Conservation (phyloP, 2,113 vertebrate species). For the Anguilla japonica region DNA sequence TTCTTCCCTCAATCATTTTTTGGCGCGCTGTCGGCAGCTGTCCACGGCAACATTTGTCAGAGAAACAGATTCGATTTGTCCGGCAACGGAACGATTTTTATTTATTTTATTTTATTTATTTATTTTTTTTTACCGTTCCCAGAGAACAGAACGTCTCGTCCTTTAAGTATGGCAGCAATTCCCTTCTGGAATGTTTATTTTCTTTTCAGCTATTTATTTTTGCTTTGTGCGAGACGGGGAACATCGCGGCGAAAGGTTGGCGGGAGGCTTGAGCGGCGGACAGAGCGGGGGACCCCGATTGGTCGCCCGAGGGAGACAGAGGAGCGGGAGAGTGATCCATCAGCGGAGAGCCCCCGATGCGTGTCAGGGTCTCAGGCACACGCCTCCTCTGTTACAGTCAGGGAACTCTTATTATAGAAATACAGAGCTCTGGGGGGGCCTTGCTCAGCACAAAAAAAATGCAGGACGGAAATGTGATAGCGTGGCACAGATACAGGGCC, state of each 20-base stretch:
- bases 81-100: too few species aligned
- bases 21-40: too few species aligned
- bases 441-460: constrained; percentile 19
- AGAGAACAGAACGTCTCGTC: background rate
- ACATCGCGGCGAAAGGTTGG: background rate
- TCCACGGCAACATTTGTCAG: too few species aligned
- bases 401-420: constrained; percentile 4
- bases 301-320: background rate
- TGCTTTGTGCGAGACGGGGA: background rate
- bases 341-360: background rate
- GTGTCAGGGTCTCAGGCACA: background rate
- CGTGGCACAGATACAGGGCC: background rate
- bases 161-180: background rate
- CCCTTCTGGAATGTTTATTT: background rate
- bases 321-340: background rate
- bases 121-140: too few species aligned
- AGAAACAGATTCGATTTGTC: too few species aligned
- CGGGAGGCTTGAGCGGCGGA: background rate
- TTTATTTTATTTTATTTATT: too few species aligned
- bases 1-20: too few species aligned
- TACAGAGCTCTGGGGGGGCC: constrained; percentile 8
- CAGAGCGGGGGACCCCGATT: background rate
- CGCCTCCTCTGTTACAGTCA: background rate
- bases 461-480: constrained; percentile 7
- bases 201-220: background rate